These are phyloP conservation scores for Drosophila peninsularis DNA, from an alignment of 2,888 invertebrate species.

Conservation along the genomic window DNA sequence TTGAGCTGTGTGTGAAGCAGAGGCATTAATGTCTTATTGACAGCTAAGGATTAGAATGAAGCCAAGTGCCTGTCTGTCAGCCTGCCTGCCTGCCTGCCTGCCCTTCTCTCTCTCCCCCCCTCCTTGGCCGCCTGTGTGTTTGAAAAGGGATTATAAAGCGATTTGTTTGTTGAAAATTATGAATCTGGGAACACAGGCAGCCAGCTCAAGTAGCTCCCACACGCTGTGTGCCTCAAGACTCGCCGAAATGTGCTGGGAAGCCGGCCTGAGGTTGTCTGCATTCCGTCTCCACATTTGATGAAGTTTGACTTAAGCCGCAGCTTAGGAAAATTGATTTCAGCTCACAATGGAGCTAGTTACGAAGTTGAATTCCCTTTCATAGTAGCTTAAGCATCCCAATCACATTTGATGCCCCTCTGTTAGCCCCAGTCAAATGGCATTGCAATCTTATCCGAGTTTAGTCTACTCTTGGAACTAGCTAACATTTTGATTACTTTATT, in stretches of 20 bases:
- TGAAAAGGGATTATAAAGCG: slow-evolving; percentile 78
- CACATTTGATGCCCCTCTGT: background rate
- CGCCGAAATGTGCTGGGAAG: slow-evolving; percentile 43
- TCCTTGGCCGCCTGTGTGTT: slow-evolving; percentile 46
- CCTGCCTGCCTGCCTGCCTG: slow-evolving; percentile 1
- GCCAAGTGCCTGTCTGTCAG: slow-evolving; percentile 60
- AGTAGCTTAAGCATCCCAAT: slow-evolving; percentile 14
- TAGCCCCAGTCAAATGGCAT: background rate
- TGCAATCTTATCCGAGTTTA: slow-evolving; percentile 31
- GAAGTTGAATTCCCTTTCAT: background rate
- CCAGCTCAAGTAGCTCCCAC: slow-evolving; percentile 57
- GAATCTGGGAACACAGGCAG: slow-evolving; percentile 65
- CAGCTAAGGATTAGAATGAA: slow-evolving; percentile 74
- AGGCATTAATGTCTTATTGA: slow-evolving; percentile 77
- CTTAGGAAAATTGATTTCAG: slow-evolving; percentile 51
- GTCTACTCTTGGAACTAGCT: slow-evolving; percentile 13
- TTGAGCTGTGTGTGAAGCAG: slow-evolving; percentile 63
- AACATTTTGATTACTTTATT: slow-evolving; percentile 50
- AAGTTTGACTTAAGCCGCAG: slow-evolving; percentile 63
- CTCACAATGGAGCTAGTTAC: too few relatives aligned
- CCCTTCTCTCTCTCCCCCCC: background rate
- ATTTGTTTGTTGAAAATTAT: slow-evolving; percentile 77
- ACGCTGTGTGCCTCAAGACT: slow-evolving; percentile 39
- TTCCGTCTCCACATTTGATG: slow-evolving; percentile 48
- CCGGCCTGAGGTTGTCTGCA: slow-evolving; percentile 23